These are phyloP conservation scores for Drosophila repletoides DNA, from an alignment of 1,140 invertebrate species.

Conservation along the genomic window DNA sequence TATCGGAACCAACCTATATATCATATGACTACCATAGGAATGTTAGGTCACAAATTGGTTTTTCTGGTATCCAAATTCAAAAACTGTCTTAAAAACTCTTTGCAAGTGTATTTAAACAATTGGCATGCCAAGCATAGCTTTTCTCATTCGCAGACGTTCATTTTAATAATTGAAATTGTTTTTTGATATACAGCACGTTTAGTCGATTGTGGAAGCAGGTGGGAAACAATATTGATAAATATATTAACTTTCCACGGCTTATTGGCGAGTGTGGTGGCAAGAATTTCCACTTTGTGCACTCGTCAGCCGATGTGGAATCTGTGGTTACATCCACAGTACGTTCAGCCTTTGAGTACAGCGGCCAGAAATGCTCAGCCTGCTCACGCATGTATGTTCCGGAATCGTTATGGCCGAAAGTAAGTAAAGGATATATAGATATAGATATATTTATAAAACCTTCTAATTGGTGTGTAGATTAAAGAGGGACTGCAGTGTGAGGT, in stretches of 20 bases:
- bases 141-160: too few relatives aligned
- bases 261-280: conserved; percentile 99
- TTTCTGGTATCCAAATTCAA: too few relatives aligned
- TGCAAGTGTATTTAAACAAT: too few relatives aligned
- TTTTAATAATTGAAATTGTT: conserved; percentile 27
- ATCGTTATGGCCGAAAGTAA: conserved; percentile 91
- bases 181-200: conserved; percentile 89
- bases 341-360: conserved; percentile 97
- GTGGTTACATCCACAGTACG: conserved; percentile 93
- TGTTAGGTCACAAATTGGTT: too few relatives aligned
- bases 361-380: conserved; percentile 99
- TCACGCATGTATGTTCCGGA: conserved; percentile 97
- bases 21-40: too few relatives aligned
- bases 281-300: conserved; percentile 99
- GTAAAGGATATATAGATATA: not conserved
- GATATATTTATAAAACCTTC: not conserved
- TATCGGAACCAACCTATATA: too few relatives aligned
- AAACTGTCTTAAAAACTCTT: too few relatives aligned
- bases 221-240: conserved; percentile 93
- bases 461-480: conserved; percentile 84
- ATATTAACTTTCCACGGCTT: conserved; percentile 95
- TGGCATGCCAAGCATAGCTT: too few relatives aligned
- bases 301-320: conserved; percentile 92
- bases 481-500: conserved; percentile 87
- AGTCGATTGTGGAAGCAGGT: conserved; percentile 96